Evolutionary conservation across 2,888 invertebrate species (phyloP).

Genomic region (Vandiemenella viatica): DNA sequence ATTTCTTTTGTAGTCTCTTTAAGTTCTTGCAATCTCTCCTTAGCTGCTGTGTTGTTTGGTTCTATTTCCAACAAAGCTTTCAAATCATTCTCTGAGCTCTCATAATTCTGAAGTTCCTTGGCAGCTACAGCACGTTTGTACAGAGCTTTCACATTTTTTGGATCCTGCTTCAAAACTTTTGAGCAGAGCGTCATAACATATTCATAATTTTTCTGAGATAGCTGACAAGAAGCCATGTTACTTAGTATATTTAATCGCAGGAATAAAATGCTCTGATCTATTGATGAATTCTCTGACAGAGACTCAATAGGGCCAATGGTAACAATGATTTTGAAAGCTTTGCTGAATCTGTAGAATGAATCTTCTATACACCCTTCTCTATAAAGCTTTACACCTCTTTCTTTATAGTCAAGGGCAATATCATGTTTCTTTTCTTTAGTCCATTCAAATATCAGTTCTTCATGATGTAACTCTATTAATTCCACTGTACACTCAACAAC

Average conservation of each 20-base stretch:
- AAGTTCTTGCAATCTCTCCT: constrained; percentile 39
- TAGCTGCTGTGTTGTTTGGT: constrained; percentile 47
- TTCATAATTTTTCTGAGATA: constrained; percentile 48
- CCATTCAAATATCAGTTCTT: constrained; percentile 37
- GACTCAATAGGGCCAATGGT: constrained; percentile 35
- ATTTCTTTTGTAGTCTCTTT: constrained; percentile 40
- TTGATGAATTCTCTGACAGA: constrained; percentile 29
- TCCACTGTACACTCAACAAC: constrained; percentile 7
- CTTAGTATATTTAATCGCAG: constrained; percentile 48
- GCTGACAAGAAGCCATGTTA: constrained; percentile 70
- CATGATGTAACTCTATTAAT: constrained; percentile 13
- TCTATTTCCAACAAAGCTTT: constrained; percentile 47
- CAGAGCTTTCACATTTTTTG: constrained; percentile 34
- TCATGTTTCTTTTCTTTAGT: constrained; percentile 37
- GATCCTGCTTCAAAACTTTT: constrained; percentile 30
- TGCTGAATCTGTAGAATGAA: constrained; percentile 58
- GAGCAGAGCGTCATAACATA: constrained; percentile 46
- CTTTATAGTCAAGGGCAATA: constrained; percentile 37
- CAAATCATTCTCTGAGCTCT: constrained; percentile 27
- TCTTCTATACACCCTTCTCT: constrained; percentile 43
- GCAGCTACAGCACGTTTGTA: constrained; percentile 34
- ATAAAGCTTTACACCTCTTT: constrained; percentile 46
- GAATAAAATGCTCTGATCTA: constrained; percentile 34
- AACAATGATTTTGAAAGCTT: constrained; percentile 55
- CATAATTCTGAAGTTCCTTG: constrained; percentile 25